A percentile compares a stretch with the other conserved stretches of the same genome.
Evolutionary conservation across 2,888 invertebrate species (phyloP).

Genomic region (Itoplectis maculator): DNA sequence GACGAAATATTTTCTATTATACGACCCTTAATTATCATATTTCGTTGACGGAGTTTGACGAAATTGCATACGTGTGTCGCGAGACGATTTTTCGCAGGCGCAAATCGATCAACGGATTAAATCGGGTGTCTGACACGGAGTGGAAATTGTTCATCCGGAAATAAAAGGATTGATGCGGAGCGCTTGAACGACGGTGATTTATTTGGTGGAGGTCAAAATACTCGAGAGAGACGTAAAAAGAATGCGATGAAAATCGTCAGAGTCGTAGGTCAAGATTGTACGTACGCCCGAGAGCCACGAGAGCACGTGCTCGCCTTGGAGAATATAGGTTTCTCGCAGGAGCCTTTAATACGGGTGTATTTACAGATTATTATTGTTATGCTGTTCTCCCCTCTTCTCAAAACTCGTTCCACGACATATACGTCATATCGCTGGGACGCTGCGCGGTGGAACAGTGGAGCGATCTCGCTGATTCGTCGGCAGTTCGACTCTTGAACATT

Average conservation of each 20-base stretch:
- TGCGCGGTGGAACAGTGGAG: slow-evolving; percentile 14
- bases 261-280: slow-evolving; percentile 79
- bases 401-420: slow-evolving; percentile 44
- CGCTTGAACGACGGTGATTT: slow-evolving; percentile 3
- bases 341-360: slow-evolving; percentile 70
- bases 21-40: neutral
- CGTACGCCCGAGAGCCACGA: slow-evolving; percentile 70
- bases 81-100: neutral
- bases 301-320: slow-evolving; percentile 70
- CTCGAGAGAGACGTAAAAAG: slow-evolving; percentile 27
- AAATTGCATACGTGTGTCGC: neutral
- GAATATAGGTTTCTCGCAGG: slow-evolving; percentile 70
- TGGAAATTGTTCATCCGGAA: neutral
- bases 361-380: slow-evolving; percentile 72
- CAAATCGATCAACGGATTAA: neutral
- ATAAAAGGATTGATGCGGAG: neutral
- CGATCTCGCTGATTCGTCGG: slow-evolving; percentile 25
- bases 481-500: slow-evolving; percentile 14
- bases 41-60: neutral
- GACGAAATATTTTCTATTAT: neutral
- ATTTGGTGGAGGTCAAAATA: slow-evolving; percentile 16
- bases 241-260: slow-evolving; percentile 57
- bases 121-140: neutral
- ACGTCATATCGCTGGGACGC: slow-evolving; percentile 13
- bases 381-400: slow-evolving; percentile 63